These are phyloP conservation scores for Rattus norvegicus DNA, from an alignment of 2,113 vertebrate genomes.

Conservation along the genomic window DNA sequence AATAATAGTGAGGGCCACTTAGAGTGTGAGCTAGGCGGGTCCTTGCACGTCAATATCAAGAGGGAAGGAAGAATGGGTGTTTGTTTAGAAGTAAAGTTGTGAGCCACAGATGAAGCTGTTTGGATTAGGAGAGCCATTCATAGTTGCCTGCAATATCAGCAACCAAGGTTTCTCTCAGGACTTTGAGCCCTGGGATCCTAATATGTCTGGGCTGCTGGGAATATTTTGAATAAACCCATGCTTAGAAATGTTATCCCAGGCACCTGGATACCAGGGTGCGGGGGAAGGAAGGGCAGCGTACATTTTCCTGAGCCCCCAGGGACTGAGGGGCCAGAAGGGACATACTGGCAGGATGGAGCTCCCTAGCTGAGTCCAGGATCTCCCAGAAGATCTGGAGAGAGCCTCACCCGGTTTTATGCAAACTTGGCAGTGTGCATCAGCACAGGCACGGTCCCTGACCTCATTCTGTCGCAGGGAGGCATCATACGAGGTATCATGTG, in stretches of 20 bases:
- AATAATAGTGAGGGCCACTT: neutral
- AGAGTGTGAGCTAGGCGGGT: neutral
- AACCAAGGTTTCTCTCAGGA: neutral
- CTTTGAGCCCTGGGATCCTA: neutral
- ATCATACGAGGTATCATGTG: neutral
- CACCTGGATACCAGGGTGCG: accelerated
- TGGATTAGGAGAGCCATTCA: neutral
- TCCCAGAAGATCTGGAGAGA: neutral
- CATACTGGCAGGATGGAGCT: neutral
- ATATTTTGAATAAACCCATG: neutral
- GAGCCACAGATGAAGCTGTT: neutral
- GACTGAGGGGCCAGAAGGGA: neutral
- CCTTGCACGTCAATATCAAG: neutral
- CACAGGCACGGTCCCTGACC: neutral
- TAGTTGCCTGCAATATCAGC: accelerated
- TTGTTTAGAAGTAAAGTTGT: neutral
- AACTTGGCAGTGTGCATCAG: accelerated
- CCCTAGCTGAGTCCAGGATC: neutral
- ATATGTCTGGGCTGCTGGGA: neutral
- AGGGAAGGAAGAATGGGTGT: neutral
- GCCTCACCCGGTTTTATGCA: neutral
- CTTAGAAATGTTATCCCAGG: neutral
- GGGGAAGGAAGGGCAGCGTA: neutral
- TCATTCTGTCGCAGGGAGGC: neutral
- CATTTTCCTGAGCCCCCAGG: neutral